Evolutionary conservation across 1,140 invertebrate genomes (phyloP).

Genomic region (Ooceraea biroi): DNA sequence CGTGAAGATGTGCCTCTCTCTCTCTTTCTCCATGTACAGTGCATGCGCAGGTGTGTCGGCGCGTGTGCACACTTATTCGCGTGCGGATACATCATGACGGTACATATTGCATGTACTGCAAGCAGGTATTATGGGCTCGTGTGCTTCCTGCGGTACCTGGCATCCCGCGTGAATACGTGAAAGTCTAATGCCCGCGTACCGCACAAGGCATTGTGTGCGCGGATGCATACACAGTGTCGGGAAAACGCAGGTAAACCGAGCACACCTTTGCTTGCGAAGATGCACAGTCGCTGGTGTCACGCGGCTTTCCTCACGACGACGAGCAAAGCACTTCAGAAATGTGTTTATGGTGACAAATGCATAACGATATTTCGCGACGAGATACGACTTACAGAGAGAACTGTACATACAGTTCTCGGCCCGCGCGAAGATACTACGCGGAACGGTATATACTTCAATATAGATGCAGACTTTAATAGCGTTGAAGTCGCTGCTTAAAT

Average conservation of each 20-base stretch:
- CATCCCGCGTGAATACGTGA: slow-evolving; percentile 57
- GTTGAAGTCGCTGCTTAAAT: slow-evolving; percentile 40
- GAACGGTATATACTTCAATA: slow-evolving; percentile 1
- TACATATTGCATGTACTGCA: slow-evolving; percentile 66
- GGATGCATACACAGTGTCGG: slow-evolving; percentile 54
- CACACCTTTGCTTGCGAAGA: slow-evolving; percentile 47
- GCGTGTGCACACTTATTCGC: slow-evolving; percentile 14
- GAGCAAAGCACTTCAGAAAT: slow-evolving; percentile 58
- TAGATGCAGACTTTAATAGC: not conserved
- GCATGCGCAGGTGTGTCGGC: slow-evolving; percentile 30
- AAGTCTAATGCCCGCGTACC: slow-evolving; percentile 57
- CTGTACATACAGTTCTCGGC: not conserved
- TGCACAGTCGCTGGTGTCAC: slow-evolving; percentile 55
- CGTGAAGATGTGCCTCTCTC: not conserved
- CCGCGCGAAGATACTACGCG: not conserved
- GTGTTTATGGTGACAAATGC: slow-evolving; percentile 61
- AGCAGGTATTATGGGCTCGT: slow-evolving; percentile 61
- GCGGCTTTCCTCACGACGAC: slow-evolving; percentile 52
- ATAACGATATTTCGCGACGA: slow-evolving; percentile 54
- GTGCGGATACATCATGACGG: slow-evolving; percentile 44
- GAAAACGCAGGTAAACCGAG: slow-evolving; percentile 40
- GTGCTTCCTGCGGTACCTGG: slow-evolving; percentile 61
- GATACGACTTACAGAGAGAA: slow-evolving; percentile 18
- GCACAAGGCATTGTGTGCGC: slow-evolving; percentile 57
- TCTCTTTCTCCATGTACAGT: not conserved